Base-by-base conservation (phyloP, 2,113 vertebrate species). In the Coregonus clupeaformis region DNA sequence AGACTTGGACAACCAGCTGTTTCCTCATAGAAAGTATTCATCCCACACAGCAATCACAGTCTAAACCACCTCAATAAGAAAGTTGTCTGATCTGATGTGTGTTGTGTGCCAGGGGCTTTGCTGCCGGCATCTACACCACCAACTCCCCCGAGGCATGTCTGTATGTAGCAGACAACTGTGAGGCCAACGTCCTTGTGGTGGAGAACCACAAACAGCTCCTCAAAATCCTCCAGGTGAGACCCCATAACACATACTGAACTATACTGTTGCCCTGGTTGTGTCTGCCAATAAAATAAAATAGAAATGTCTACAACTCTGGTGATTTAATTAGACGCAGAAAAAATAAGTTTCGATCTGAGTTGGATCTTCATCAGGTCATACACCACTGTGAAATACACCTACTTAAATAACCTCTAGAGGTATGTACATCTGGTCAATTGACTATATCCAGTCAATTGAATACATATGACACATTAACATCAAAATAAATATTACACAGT, bases 71-170 rank as follows among this genome's bases (percentile, higher is more conserved):
- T 60, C 57, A 60, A 22, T 22, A 22, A 24, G 57, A n/a, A 60
- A 11, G 9, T 60, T 52, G 49, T 52, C 14, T 22, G 22, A 60
- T 66, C 22, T 29, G 71, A 47, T 73, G 71, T 83, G 63, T 79
- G n/a, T 22, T 36, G 9, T 72, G 74, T 47, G 65, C 30, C 47
- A 94, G 94, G 29, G 94, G 94, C 20, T 77, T 94, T 60, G 88
- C 91, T 9, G 60, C 85, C 0, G 94, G 94, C 36, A 94, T 94
- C 77, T 94, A 94, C 81, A 90, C 93, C 0, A 94, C 93, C 71
- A 94, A 94, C 86, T 88, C 90, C 0, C 76, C 93, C 0, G 91
- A 92, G 68, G 92, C 94, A 5, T 94, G 94, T 74, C 85, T 86
- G 16, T 91, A 93, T 30, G 92, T 94, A 69, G 92, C 92, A 27